Conservation (phyloP, 2,113 vertebrate genomes). For the Stegostoma tigrinum region DNA sequence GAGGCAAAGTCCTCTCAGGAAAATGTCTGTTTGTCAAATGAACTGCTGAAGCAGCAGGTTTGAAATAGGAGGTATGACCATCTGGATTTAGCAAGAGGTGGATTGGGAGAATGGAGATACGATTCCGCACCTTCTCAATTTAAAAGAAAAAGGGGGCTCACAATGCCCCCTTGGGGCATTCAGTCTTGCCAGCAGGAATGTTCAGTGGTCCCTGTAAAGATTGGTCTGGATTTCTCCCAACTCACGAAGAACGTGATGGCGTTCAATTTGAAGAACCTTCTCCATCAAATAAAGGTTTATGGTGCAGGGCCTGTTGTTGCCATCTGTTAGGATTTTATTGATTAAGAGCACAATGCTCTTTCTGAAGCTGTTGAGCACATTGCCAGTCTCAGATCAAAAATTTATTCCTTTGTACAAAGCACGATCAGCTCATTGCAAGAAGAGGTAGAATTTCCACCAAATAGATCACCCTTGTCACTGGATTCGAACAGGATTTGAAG, state of each 20-base stretch:
- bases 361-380: background rate
- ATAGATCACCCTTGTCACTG: background rate
- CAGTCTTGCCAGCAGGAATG: background rate
- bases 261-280: background rate
- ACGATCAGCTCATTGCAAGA: background rate
- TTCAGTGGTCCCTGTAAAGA: background rate
- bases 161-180: background rate
- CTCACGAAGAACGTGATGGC: background rate
- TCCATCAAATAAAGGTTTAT: background rate
- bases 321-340: background rate
- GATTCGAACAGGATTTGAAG: background rate
- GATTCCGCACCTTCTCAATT: too few relatives aligned
- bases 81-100: background rate
- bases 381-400: background rate
- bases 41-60: background rate
- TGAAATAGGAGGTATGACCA: background rate
- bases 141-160: background rate
- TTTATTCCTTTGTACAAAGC: background rate
- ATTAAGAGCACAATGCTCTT: background rate
- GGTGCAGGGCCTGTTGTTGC: background rate
- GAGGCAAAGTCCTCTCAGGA: background rate
- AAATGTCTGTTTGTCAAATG: background rate
- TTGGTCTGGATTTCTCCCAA: background rate
- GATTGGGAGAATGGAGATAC: too few relatives aligned
- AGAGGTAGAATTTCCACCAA: background rate